Conservation (phyloP, 2,113 vertebrate species). For the Eolophus roseicapilla region DNA sequence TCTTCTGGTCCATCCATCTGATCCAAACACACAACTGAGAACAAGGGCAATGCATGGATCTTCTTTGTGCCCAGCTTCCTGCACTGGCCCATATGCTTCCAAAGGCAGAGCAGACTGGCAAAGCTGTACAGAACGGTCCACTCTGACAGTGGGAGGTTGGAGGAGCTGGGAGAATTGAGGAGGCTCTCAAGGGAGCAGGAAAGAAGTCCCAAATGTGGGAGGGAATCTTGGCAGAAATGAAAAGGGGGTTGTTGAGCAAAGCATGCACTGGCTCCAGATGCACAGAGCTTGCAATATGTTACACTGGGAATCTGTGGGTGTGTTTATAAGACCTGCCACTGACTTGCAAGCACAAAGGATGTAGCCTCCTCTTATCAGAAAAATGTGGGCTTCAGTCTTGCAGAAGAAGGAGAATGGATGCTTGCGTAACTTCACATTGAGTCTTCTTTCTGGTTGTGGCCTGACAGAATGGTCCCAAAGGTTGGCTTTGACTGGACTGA, state of each 20-base stretch:
- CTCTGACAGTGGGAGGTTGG: not conserved
- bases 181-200: conserved; percentile 19
- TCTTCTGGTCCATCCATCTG: not conserved
- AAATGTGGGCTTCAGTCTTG: conserved; percentile 9
- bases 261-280: not conserved
- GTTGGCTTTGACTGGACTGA: not conserved
- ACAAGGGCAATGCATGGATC: not conserved
- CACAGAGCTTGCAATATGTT: conserved; percentile 34
- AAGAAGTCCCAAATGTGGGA: conserved; percentile 47
- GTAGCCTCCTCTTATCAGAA: conserved; percentile 36
- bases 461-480: not conserved
- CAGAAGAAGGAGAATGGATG: not conserved
- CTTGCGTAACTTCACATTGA: not conserved
- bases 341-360: conserved; percentile 37
- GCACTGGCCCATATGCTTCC: not conserved
- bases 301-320: conserved; percentile 37
- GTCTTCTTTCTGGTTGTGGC: not conserved
- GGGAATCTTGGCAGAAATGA: conserved; percentile 60
- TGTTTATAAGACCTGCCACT: conserved; percentile 57
- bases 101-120: not conserved
- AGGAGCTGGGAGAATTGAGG: conserved; percentile 8
- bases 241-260: conserved; percentile 47
- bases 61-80: not conserved
- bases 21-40: not conserved
- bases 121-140: not conserved